Evolutionary conservation across 2,888 invertebrate species (phyloP).

Genomic region (Synanthedon formicaeformis): DNA sequence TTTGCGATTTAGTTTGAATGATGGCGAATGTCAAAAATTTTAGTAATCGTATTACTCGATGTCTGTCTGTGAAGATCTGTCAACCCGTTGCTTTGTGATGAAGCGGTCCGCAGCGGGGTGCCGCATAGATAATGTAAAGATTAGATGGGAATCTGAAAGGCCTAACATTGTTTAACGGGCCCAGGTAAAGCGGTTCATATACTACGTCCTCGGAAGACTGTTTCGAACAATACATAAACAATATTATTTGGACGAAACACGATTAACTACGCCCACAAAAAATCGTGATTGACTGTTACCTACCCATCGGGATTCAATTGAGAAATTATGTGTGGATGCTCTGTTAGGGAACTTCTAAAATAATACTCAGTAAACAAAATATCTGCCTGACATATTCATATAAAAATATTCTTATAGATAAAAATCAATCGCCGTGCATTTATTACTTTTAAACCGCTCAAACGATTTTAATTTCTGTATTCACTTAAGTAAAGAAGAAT

Average conservation of each 20-base stretch:
- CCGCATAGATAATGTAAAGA: constrained; percentile 56
- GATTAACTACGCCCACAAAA: constrained; percentile 22
- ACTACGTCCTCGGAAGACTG: constrained; percentile 35
- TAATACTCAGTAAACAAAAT: too few relatives aligned
- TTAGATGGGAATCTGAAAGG: constrained; percentile 62
- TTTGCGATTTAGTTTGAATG: constrained; percentile 24
- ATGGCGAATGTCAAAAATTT: constrained; percentile 39
- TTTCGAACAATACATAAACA: constrained; percentile 61
- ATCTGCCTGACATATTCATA: too few relatives aligned
- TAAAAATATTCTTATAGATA: too few relatives aligned
- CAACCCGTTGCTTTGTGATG: constrained; percentile 68
- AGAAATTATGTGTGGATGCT: background rate
- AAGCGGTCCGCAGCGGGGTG: constrained; percentile 55
- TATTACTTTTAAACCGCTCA: too few relatives aligned
- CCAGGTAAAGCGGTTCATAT: constrained; percentile 43
- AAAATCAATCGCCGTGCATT: too few relatives aligned
- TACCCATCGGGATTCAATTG: background rate
- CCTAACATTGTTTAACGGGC: constrained; percentile 56
- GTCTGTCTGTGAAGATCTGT: constrained; percentile 59
- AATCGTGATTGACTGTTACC: background rate
- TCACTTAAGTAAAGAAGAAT: too few relatives aligned
- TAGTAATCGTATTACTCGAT: constrained; percentile 56
- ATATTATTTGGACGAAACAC: constrained; percentile 55
- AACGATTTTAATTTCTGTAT: too few relatives aligned
- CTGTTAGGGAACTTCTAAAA: background rate